These are phyloP conservation scores for Epinephelus coioides DNA, from an alignment of 2,797 vertebrate species.

Conservation along the genomic window DNA sequence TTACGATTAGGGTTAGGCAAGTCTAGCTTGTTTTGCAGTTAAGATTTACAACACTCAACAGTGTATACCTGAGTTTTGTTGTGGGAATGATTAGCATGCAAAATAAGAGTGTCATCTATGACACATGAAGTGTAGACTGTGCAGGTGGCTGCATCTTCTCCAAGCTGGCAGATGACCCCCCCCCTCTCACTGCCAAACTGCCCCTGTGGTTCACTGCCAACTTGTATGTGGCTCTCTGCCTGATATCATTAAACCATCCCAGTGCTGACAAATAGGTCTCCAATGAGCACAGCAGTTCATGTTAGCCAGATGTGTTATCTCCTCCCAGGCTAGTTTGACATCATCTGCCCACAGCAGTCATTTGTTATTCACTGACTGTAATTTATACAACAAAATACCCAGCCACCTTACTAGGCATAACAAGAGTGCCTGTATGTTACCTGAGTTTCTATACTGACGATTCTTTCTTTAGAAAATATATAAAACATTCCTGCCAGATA, in stretches of 20 bases:
- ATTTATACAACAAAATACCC: not conserved
- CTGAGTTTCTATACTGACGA: not conserved
- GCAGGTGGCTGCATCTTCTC: constrained; percentile 10
- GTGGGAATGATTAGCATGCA: not conserved
- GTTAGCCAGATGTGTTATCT: constrained; percentile 40
- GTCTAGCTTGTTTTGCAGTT: too few species aligned
- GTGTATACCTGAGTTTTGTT: not conserved
- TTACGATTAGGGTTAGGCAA: too few species aligned
- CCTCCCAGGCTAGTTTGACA: constrained; percentile 26
- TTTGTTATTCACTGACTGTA: not conserved
- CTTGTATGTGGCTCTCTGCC: constrained; percentile 44
- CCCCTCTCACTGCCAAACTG: constrained; percentile 24
- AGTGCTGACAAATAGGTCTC: constrained; percentile 49
- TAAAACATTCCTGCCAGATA: too few species aligned
- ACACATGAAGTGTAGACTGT: not conserved
- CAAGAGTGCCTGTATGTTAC: not conserved
- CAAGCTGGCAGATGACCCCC: constrained; percentile 8
- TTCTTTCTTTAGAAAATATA: not conserved
- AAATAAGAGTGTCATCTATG: constrained; percentile 12
- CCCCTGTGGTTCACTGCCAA: constrained; percentile 32
- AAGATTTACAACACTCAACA: too few species aligned
- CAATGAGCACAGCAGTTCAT: constrained; percentile 29
- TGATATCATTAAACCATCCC: constrained; percentile 37
- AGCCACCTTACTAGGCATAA: not conserved
- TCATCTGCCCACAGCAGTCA: not conserved